Conservation (phyloP, 2,113 vertebrate genomes). For the Cinclus cinclus region DNA sequence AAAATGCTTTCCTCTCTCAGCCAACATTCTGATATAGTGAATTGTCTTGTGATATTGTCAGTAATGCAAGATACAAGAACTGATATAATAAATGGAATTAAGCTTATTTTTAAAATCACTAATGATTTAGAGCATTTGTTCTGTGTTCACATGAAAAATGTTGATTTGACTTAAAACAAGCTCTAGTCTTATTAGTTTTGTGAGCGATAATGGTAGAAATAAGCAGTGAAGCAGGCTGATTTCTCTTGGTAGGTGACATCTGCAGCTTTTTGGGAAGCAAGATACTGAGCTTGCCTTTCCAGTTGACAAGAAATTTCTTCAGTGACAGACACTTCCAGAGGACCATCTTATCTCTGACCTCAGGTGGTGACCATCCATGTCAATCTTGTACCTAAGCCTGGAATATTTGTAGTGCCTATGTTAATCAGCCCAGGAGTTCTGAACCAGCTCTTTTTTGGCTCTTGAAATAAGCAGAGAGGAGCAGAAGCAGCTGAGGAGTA, state of each 20-base stretch:
- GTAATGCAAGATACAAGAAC: not conserved
- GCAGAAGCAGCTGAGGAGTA: conserved; percentile 1
- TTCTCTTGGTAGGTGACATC: not conserved
- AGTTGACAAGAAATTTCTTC: not conserved
- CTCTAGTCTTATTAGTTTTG: not conserved
- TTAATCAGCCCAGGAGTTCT: conserved; percentile 9
- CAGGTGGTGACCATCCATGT: not conserved
- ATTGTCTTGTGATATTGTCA: not conserved
- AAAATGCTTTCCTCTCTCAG: not conserved
- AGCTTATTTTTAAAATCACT: not conserved
- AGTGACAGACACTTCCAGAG: not conserved
- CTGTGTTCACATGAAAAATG: not conserved
- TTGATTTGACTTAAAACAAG: not conserved
- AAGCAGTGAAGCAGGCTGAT: not conserved
- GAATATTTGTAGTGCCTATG: not conserved
- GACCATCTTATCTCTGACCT: not conserved
- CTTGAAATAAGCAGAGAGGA: not conserved
- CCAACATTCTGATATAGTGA: not conserved
- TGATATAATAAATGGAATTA: not conserved
- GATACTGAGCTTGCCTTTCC: not conserved
- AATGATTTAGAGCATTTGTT: not conserved
- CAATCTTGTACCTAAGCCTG: not conserved
- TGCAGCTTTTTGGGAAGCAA: not conserved
- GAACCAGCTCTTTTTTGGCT: not conserved
- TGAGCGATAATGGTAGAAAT: not conserved